A percentile compares a stretch with the other conserved stretches of the same genome.
phyloP scores from a whole-genome alignment of 2,888 invertebrate species.

The Villa cingulata region DNA sequence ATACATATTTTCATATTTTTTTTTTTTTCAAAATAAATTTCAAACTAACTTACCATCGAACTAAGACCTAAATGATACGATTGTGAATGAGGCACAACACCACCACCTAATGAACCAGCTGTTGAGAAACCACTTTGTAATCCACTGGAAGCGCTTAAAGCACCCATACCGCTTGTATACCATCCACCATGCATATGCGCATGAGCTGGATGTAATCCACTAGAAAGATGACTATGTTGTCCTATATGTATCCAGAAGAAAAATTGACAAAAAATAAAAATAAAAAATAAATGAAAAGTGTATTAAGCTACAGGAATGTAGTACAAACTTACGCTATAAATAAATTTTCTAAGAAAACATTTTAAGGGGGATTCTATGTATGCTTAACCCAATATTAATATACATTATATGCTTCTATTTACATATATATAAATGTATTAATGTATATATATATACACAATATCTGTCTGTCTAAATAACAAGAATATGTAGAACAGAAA shows the following conservation, averaged over 20 bases:
- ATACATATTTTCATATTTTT: too few relatives aligned
- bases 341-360: too few relatives aligned
- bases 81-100: slow-evolving; percentile 50
- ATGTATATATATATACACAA: not conserved
- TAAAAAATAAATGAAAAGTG: too few relatives aligned
- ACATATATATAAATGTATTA: not conserved
- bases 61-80: slow-evolving; percentile 54
- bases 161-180: slow-evolving; percentile 45
- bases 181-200: slow-evolving; percentile 53
- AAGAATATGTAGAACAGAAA: too few relatives aligned
- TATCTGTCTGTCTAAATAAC: too few relatives aligned
- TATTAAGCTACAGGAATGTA: too few relatives aligned
- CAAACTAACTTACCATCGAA: slow-evolving; percentile 50
- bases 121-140: slow-evolving; percentile 45
- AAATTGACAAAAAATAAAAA: too few relatives aligned
- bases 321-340: too few relatives aligned
- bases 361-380: not conserved
- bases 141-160: slow-evolving; percentile 45
- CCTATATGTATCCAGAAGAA: slow-evolving; percentile 31
- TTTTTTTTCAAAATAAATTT: too few relatives aligned
- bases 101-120: slow-evolving; percentile 47
- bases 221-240: slow-evolving; percentile 49
- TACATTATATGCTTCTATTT: not conserved
- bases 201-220: slow-evolving; percentile 41
- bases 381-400: too few relatives aligned